These are phyloP conservation scores for Drosophila ercepeae DNA, from an alignment of 1,140 invertebrate genomes.

Conservation along the genomic window DNA sequence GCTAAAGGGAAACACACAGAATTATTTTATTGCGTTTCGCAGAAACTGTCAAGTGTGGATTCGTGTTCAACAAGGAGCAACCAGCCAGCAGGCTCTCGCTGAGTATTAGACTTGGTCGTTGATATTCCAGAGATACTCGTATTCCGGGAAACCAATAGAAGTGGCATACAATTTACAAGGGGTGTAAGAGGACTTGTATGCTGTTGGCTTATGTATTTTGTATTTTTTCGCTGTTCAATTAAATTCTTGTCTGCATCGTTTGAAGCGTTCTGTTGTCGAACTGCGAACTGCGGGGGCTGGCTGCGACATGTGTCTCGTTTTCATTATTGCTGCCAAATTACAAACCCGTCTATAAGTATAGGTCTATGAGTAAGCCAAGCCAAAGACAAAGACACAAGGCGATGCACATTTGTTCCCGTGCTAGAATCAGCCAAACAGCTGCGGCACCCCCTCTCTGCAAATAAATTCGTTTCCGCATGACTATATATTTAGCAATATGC, in stretches of 20 bases:
- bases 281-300: conserved; percentile 6
- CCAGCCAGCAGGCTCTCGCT: conserved; percentile 11
- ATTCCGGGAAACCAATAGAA: conserved; percentile 22
- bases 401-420: conserved; percentile 38
- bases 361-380: conserved; percentile 36
- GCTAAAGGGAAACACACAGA: conserved; percentile 1
- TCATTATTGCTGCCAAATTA: conserved; percentile 56
- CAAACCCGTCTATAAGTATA: conserved; percentile 33
- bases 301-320: conserved; percentile 47
- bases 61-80: conserved; percentile 48
- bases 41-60: conserved; percentile 46
- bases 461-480: conserved; percentile 71
- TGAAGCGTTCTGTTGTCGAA: conserved; percentile 10
- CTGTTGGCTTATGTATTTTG: not conserved
- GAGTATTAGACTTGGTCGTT: conserved; percentile 20
- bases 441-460: conserved; percentile 25
- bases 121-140: conserved; percentile 23
- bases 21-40: conserved; percentile 51
- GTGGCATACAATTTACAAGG: not conserved
- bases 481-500: conserved; percentile 50
- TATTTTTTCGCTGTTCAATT: conserved; percentile 24
- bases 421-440: conserved; percentile 44
- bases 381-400: conserved; percentile 25
- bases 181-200: not conserved
- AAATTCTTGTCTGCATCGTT: conserved; percentile 18